Evolutionary conservation across 2,888 invertebrate genomes (phyloP).

Genomic region (Isotomurus palustris): DNA sequence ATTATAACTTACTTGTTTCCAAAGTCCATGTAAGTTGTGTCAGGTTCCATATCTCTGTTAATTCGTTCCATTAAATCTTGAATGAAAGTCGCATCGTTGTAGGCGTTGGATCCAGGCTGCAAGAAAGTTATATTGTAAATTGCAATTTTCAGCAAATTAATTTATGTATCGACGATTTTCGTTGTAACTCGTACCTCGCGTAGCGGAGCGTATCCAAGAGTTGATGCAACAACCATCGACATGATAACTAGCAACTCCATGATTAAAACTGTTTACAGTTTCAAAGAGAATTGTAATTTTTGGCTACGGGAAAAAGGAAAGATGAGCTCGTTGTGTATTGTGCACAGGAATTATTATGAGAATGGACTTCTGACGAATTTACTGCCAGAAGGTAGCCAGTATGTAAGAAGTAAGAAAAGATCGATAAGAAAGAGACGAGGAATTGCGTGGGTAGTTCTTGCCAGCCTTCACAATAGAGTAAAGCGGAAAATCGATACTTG

Average conservation of each 20-base stretch:
- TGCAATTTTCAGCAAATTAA: background rate
- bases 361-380: too few species aligned
- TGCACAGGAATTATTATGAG: too few species aligned
- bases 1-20: constrained; percentile 39
- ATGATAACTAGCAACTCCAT: constrained; percentile 14
- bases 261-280: constrained; percentile 1
- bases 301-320: too few species aligned
- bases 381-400: too few species aligned
- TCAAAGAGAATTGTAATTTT: background rate
- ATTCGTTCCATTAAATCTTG: constrained; percentile 44
- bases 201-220: constrained; percentile 41
- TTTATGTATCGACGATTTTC: background rate
- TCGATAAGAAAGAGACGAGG: background rate
- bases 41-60: constrained; percentile 38
- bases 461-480: background rate
- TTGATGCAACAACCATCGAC: constrained; percentile 12
- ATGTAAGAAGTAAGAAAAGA: background rate
- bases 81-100: constrained; percentile 35
- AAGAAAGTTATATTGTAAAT: constrained; percentile 5
- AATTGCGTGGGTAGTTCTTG: background rate
- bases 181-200: constrained; percentile 33
- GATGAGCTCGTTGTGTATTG: too few species aligned
- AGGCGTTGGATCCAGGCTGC: constrained; percentile 27
- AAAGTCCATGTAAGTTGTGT: constrained; percentile 34
- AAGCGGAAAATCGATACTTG: constrained; percentile 1